Percentiles rank a stretch among this genome's conserved stretches.
These are phyloP conservation scores for Haliclystus octoradiatus DNA, from an alignment of 30 jellyfish, hydroid and myxozoan genomes.

Conservation along the genomic window DNA sequence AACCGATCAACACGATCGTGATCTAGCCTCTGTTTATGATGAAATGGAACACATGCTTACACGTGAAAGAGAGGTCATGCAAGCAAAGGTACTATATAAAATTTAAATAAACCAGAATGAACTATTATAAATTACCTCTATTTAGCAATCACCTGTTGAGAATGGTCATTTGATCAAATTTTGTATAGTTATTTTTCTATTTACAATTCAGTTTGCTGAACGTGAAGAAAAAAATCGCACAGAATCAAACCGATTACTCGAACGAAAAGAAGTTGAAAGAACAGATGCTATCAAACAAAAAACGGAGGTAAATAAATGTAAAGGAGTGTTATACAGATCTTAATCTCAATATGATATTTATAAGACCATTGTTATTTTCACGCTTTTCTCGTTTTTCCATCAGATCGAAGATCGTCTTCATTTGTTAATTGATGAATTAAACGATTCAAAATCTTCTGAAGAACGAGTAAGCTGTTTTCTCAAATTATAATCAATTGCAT, in stretches of 20 bases:
- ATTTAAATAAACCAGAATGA: too few species aligned
- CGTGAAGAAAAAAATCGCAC: conserved; percentile 53
- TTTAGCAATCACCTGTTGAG: too few species aligned
- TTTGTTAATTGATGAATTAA: conserved; percentile 14
- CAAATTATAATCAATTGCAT: not conserved
- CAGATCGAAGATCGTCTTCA: conserved; percentile 31
- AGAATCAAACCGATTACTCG: conserved; percentile 31
- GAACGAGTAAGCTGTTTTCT: conserved; percentile 26
- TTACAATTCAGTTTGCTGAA: conserved; percentile 49
- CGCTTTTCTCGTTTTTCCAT: not conserved
- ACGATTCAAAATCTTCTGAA: conserved; percentile 1
- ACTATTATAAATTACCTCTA: too few species aligned
- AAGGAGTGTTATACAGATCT: too few species aligned
- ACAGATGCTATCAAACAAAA: conserved; percentile 29
- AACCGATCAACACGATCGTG: conserved; percentile 77
- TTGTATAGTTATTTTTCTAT: too few species aligned
- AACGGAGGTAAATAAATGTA: conserved; percentile 15
- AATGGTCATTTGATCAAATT: too few species aligned
- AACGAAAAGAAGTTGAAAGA: conserved; percentile 36
- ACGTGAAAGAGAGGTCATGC: conserved; percentile 66
- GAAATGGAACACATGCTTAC: conserved; percentile 55
- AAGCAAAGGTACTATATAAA: conserved; percentile 37
- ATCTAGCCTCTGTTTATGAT: conserved; percentile 53
- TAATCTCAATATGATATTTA: not conserved
- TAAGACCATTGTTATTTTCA: not conserved